phyloP scores from a whole-genome alignment of 2,888 invertebrate species.

The Bhutanitis thaidina region DNA sequence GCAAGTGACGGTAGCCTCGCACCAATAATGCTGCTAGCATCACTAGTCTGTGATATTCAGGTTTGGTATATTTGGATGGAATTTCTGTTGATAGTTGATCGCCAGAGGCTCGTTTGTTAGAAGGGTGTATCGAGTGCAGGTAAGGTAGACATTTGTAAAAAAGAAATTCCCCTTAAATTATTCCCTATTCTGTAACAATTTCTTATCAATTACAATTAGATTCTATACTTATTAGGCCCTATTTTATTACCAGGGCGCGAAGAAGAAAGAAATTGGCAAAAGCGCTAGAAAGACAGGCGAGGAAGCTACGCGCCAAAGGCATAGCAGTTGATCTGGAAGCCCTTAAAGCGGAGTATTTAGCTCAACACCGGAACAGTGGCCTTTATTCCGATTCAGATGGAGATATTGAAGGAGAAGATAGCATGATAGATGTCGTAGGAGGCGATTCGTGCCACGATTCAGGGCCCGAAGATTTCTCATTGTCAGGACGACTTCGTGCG shows the following conservation, averaged over 20 bases:
- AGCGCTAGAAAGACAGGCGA: slow-evolving; percentile 93
- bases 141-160: too few species aligned
- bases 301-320: slow-evolving; percentile 94
- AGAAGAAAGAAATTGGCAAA: slow-evolving; percentile 95
- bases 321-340: slow-evolving; percentile 93
- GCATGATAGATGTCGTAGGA: slow-evolving; percentile 93
- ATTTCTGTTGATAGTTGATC: too few species aligned
- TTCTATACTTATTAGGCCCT: slow-evolving; percentile 78
- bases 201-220: slow-evolving; percentile 40
- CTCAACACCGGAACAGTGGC: slow-evolving; percentile 84
- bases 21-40: too few species aligned
- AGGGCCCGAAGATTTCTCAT: slow-evolving; percentile 81
- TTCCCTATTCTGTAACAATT: too few species aligned
- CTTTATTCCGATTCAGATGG: slow-evolving; percentile 80
- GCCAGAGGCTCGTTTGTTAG: too few species aligned
- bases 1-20: too few species aligned
- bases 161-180: too few species aligned
- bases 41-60: too few species aligned
- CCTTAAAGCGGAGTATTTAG: slow-evolving; percentile 90
- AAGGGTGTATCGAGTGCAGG: too few species aligned
- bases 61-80: too few species aligned
- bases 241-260: slow-evolving; percentile 83
- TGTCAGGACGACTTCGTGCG: slow-evolving; percentile 79
- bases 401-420: slow-evolving; percentile 83
- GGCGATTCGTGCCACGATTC: slow-evolving; percentile 87